These are phyloP conservation scores for Megaceryle maxima DNA, from an alignment of 2,113 vertebrate genomes.

Conservation along the genomic window DNA sequence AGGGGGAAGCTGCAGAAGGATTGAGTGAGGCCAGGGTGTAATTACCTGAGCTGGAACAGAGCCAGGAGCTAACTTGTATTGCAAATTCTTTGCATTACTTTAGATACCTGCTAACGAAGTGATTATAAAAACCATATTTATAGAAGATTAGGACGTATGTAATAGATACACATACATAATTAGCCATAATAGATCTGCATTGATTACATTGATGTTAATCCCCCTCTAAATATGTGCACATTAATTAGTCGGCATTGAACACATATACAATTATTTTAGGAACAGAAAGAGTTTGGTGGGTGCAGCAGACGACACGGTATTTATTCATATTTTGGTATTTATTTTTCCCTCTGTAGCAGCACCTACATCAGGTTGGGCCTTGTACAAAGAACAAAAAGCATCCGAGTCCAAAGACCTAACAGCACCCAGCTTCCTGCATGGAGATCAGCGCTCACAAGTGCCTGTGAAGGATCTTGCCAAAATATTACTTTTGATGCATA, in stretches of 20 bases:
- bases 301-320: not conserved
- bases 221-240: conserved; percentile 59
- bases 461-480: not conserved
- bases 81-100: conserved; percentile 63
- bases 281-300: conserved; percentile 39
- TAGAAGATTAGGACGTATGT: conserved; percentile 61
- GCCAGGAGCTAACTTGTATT: conserved; percentile 40
- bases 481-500: conserved; percentile 6
- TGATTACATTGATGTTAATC: conserved; percentile 64
- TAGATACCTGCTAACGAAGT: conserved; percentile 66
- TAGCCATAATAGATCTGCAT: conserved; percentile 60
- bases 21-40: not conserved
- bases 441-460: not conserved
- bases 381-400: not conserved
- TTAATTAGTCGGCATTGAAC: conserved; percentile 52
- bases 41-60: conserved; percentile 59
- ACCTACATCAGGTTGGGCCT: not conserved
- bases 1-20: not conserved
- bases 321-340: not conserved
- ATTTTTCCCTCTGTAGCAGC: not conserved
- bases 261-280: conserved; percentile 48
- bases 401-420: not conserved
- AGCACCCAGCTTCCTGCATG: not conserved
- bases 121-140: conserved; percentile 70
- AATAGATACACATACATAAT: conserved; percentile 63